phyloP scores from a whole-genome alignment of 2,113 vertebrate species.

The Campylomormyrus tamandua region DNA sequence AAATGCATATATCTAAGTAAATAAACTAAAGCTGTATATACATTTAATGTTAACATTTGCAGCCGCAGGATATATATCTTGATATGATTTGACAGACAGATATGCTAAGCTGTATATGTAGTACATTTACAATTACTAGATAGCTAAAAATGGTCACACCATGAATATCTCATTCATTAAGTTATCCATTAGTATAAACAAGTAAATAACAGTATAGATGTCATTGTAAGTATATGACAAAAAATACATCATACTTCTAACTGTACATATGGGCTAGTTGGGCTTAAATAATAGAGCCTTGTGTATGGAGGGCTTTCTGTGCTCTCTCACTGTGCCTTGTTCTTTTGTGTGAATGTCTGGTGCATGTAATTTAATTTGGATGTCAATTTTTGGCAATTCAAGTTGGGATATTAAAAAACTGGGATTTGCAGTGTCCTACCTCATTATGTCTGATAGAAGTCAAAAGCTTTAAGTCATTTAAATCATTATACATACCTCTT shows the following conservation, averaged over 20 bases:
- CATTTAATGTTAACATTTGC: not conserved
- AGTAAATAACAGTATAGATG: not conserved
- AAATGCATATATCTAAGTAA: not conserved
- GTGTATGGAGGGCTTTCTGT: not conserved
- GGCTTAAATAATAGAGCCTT: not conserved
- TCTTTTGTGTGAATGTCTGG: not conserved
- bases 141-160: not conserved
- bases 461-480: not conserved
- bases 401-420: not conserved
- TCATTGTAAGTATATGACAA: not conserved
- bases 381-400: constrained; percentile 18
- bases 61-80: not conserved
- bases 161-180: not conserved
- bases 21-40: not conserved
- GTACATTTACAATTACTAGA: constrained; percentile 20
- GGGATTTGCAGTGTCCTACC: no score
- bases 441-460: not conserved
- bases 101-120: not conserved
- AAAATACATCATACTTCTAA: constrained; percentile 1
- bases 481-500: not conserved
- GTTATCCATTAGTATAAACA: not conserved
- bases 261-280: not conserved
- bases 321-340: not conserved
- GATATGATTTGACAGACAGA: not conserved
- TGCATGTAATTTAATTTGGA: constrained; percentile 20